Percentiles rank a stretch among this genome's conserved stretches.
Evolutionary conservation across 1,140 invertebrate genomes (phyloP).

Genomic region (Drosophila murphyi): DNA sequence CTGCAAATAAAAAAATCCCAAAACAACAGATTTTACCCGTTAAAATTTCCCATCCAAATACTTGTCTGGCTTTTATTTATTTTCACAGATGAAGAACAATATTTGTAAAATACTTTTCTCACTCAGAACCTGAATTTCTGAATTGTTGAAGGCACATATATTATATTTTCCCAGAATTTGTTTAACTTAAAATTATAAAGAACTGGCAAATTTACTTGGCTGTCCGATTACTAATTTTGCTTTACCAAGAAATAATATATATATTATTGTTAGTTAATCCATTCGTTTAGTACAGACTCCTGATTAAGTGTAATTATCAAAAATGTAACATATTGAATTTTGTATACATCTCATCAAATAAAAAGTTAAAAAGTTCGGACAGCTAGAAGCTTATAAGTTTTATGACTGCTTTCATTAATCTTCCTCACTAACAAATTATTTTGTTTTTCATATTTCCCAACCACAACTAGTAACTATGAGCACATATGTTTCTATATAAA

Average conservation of each 20-base stretch:
- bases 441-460: not conserved
- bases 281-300: too few relatives aligned
- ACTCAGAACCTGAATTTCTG: not conserved
- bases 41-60: too few relatives aligned
- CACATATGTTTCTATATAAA: not conserved
- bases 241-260: too few relatives aligned
- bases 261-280: too few relatives aligned
- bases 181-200: not conserved
- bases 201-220: not conserved
- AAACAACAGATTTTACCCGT: not conserved
- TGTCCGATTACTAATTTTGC: too few relatives aligned
- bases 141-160: not conserved
- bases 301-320: not conserved
- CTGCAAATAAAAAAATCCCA: not conserved
- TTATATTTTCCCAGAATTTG: not conserved
- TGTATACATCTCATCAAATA: not conserved
- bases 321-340: not conserved
- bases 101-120: not conserved
- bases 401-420: not conserved
- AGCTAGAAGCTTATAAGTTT: not conserved
- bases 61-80: not conserved
- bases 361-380: slow-evolving; percentile 3
- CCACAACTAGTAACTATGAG: not conserved
- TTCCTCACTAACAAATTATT: slow-evolving; percentile 14
- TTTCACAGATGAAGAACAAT: not conserved